Evolutionary conservation across 2,888 invertebrate species (phyloP), one percentile per base, ranked within the genome.

Genomic region (Hirudinaria manillensis): DNA sequence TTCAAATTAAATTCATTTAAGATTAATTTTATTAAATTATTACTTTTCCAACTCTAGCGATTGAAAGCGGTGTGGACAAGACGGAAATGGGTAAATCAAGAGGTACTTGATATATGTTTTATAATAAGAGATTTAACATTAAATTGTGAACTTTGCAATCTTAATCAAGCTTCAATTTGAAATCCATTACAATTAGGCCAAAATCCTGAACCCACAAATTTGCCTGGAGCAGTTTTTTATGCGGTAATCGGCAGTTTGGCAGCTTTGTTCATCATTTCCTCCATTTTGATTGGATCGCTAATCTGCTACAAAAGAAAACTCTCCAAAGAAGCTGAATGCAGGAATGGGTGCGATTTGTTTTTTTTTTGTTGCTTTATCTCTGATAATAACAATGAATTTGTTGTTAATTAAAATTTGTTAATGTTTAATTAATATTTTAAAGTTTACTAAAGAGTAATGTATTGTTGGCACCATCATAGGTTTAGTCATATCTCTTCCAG

Each of bases 221-320:
- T 68, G n/a, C 68, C 68, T n/a, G n/a, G 29, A 32, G 32, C 7
- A 10, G 68, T 68, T 68, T 68, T 68, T 32, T 68, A 68, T 21
- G 68, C 36, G 10, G 68, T 68, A n/a, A 34, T 68, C 36, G 68
- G 68, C n/a, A 68, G 68, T 68, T 34, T 68, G 68, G 68, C 68
- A 13, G 36, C 36, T 7, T 32, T 68, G 29, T 68, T 68, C 36
- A 68, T 68, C 68, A 68, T 68, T 68, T 29, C 68, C 29, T 32
- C 68, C 68, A 68, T 68, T 13, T 68, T 68, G 68, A 68, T 68
- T 32, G 68, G 2, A 34, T 68, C 68, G 10, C 29, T 68, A 34
- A n/a, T 68, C 68, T 68, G 68, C 36, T 68, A 68, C 16, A 68
- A 36, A 36, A 32, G 68, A 32, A 68, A 68, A 36, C 36, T 68